Evolutionary conservation across 2,888 invertebrate species (phyloP), one percentile per base, ranked within the genome.

Genomic region (Orthosia incerta): DNA sequence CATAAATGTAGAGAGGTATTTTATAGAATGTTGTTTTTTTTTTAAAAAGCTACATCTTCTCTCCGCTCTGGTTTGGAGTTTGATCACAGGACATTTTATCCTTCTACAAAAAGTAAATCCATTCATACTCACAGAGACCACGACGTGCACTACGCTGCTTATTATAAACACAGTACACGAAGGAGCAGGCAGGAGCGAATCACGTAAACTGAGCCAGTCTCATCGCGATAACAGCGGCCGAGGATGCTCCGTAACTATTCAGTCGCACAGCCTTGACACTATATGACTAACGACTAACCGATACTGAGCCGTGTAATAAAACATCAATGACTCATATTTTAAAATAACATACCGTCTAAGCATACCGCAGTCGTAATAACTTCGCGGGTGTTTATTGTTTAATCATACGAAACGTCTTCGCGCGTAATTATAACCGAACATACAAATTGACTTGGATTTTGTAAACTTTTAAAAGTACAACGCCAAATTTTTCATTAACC

Each of bases 181-280:
- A 31, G 16, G 9, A 9, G 7, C 66, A 63, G 61, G 65, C 64
- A 60, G 46, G 64, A 71, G 45, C 73, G 31, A 80, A 79, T 86
- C 77, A 85, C 74, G 77, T 71, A 60, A 71, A 82, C 74, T 76
- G 74, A 70, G 61, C 55, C 59, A 67, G 63, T 61, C 62, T 72
- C 82, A 83, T 79, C 71, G 60, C 80, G 87, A 84, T 89, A 87
- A 51, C 71, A 50, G 50, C 20, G 16, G 26, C 20, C 46, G 71
- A 82, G 74, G 84, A 88, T 79, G 85, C 79, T 66, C 68, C 50
- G 79, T 68, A 74, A 74, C 72, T 53, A 74, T 83, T 79, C 74
- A 74, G 76, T 85, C 79, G 70, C 85, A 88, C 90, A 81, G 89
- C 93, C 94, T 94, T 94, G 93, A 89, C 93, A 91, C 93, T 88